Percentiles rank a stretch among this genome's conserved stretches.
These are phyloP conservation scores for Stenodera caucasica DNA, from an alignment of 2,888 invertebrate species.

Conservation along the genomic window DNA sequence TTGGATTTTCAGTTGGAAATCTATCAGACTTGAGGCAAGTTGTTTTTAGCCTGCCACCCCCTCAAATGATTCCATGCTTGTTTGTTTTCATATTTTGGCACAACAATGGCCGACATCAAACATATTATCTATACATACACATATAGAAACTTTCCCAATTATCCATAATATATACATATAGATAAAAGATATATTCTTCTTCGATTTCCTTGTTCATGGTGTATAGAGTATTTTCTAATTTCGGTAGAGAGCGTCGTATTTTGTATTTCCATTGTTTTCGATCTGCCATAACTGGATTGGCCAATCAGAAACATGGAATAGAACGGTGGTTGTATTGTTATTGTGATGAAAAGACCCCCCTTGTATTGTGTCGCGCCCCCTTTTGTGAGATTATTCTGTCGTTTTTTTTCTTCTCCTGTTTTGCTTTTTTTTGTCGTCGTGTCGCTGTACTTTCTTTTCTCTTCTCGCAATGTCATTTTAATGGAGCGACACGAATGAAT, in stretches of 20 bases:
- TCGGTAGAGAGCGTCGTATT: conserved; percentile 36
- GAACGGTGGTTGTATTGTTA: conserved; percentile 44
- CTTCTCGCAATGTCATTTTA: conserved; percentile 7
- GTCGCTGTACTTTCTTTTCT: too few relatives aligned
- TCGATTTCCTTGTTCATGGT: background rate
- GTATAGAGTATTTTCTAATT: conserved; percentile 34
- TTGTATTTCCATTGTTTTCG: conserved; percentile 43
- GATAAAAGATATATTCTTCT: background rate
- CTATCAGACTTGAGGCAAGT: too few relatives aligned
- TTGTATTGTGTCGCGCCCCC: conserved; percentile 41
- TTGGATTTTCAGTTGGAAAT: too few relatives aligned
- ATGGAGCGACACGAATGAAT: background rate
- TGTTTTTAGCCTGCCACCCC: too few relatives aligned
- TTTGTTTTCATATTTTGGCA: too few relatives aligned
- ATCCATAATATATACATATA: background rate
- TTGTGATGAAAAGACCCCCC: conserved; percentile 46
- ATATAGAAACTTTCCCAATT: background rate
- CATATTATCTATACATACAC: too few relatives aligned
- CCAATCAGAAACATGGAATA: conserved; percentile 44
- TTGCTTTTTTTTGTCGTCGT: background rate
- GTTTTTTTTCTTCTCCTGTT: conserved; percentile 15
- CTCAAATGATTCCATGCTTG: too few relatives aligned
- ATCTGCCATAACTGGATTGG: conserved; percentile 42
- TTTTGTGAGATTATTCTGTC: conserved; percentile 48
- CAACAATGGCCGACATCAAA: too few relatives aligned